Evolutionary conservation across 2,113 vertebrate species (phyloP).

Genomic region (Myrmecobius fasciatus): DNA sequence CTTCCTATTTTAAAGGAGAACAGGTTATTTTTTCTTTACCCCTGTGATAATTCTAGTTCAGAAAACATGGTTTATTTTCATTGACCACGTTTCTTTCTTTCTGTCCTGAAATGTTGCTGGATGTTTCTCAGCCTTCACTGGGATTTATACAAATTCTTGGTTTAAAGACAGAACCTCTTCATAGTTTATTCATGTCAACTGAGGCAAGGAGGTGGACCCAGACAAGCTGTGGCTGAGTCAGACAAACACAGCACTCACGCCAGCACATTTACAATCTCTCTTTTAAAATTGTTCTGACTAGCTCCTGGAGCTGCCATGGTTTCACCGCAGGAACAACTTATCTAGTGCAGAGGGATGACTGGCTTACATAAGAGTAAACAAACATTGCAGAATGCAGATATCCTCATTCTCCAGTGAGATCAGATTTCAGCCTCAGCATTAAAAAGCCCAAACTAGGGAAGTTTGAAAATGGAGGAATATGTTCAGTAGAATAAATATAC

Average conservation of each 20-base stretch:
- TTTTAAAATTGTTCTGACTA: slow-evolving; percentile 62
- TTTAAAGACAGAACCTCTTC: slow-evolving; percentile 51
- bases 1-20: neutral
- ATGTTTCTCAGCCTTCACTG: slow-evolving; percentile 16
- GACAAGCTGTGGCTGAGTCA: slow-evolving; percentile 45
- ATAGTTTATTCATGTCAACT: slow-evolving; percentile 70
- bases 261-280: slow-evolving; percentile 18
- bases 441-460: neutral
- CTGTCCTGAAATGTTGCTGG: neutral
- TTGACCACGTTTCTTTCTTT: neutral
- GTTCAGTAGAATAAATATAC: slow-evolving; percentile 9
- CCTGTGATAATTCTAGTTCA: neutral
- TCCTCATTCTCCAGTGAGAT: neutral
- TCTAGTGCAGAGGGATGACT: neutral
- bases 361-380: slow-evolving; percentile 24
- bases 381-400: neutral
- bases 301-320: slow-evolving; percentile 46
- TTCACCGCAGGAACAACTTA: slow-evolving; percentile 46
- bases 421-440: slow-evolving; percentile 19
- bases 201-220: slow-evolving; percentile 59
- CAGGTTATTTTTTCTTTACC: neutral
- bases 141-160: neutral
- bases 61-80: neutral
- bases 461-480: neutral
- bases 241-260: slow-evolving; percentile 41